A percentile compares a stretch with the other conserved stretches of the same genome.
Evolutionary conservation across 2,888 invertebrate species (phyloP).

Genomic region (Kuschelorhynchus macadamiae): DNA sequence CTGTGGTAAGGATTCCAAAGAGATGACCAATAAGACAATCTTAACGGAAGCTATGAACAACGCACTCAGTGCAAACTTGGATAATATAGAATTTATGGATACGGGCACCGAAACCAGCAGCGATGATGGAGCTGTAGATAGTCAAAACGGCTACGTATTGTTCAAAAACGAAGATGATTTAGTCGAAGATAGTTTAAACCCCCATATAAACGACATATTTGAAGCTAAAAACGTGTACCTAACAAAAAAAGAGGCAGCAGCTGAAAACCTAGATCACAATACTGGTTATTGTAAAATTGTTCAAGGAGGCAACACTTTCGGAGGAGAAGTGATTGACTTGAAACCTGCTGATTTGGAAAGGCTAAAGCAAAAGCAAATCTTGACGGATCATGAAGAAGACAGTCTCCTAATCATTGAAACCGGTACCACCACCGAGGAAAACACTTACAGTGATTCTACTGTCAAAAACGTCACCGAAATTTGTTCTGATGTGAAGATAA

Average conservation of each 20-base stretch:
- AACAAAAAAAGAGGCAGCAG: slow-evolving; percentile 31
- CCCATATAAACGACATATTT: slow-evolving; percentile 57
- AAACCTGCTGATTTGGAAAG: slow-evolving; percentile 61
- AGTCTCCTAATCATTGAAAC: slow-evolving; percentile 73
- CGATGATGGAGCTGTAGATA: slow-evolving; percentile 73
- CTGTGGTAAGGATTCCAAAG: slow-evolving; percentile 32
- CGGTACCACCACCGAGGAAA: slow-evolving; percentile 75
- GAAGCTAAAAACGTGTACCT: slow-evolving; percentile 53
- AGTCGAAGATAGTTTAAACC: slow-evolving; percentile 65
- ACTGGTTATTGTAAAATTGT: slow-evolving; percentile 64
- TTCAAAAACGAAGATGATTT: slow-evolving; percentile 73
- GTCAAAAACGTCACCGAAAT: slow-evolving; percentile 66
- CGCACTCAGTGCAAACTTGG: slow-evolving; percentile 72
- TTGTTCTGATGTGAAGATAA: slow-evolving; percentile 42
- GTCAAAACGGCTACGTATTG: slow-evolving; percentile 78
- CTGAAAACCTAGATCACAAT: slow-evolving; percentile 52
- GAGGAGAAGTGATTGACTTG: slow-evolving; percentile 60
- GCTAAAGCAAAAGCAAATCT: slow-evolving; percentile 61
- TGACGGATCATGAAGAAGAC: slow-evolving; percentile 72
- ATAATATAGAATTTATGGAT: slow-evolving; percentile 89
- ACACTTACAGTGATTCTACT: slow-evolving; percentile 68
- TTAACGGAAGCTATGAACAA: slow-evolving; percentile 61
- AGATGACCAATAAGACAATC: slow-evolving; percentile 59
- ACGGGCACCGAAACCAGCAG: slow-evolving; percentile 87
- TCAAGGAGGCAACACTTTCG: slow-evolving; percentile 58